Evolutionary conservation across 2,113 vertebrate species (phyloP), one percentile per base, ranked within the genome.

Genomic region (Sylvia atricapilla): DNA sequence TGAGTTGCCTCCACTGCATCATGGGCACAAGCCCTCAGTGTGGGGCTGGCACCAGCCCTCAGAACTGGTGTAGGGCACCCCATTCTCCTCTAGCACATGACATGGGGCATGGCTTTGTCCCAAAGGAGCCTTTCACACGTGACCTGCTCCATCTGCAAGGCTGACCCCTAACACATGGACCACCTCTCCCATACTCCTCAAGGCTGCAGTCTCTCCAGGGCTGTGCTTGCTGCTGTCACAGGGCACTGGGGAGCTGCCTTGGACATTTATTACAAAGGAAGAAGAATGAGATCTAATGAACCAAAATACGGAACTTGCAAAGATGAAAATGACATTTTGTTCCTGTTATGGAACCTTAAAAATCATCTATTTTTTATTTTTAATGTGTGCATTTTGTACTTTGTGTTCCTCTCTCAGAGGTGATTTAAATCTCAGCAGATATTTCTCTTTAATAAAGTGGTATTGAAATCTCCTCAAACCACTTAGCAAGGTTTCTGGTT

Each of bases 381-480:
- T 74, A 83, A 63, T 66, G 17, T 18, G 11, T 27, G 30, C 47
- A 11, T 44, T 83, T 92, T 50, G 41, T 70, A 74, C 28, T 56
- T 25, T 8, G 12, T 41, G 39, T 56, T 91, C 31, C n/a, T 90
- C 58, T 81, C 41, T 33, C 24, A n/a, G 25, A 74, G 13, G 9
- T 56, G n/a, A 89, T 76, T 94, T 93, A 87, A 94, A 84, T 59
- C 77, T 50, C 59, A 89, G 35, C 21, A 69, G 37, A 22, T 82
- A 39, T 35, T 93, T 87, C 43, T 14, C 20, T 59, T 74, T 73
- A 64, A 43, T 64, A 55, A 91, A 82, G 30, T 58, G n/a, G n/a
- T 49, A 79, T 59, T 89, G 66, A 87, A 89, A 91, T 87, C 47
- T 66, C 63, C 47, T 66, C 60, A 77, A 84, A 81, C 8, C 14